Base-by-base conservation (phyloP, 1,140 invertebrate species). In the Odontomachus brunneus region DNA sequence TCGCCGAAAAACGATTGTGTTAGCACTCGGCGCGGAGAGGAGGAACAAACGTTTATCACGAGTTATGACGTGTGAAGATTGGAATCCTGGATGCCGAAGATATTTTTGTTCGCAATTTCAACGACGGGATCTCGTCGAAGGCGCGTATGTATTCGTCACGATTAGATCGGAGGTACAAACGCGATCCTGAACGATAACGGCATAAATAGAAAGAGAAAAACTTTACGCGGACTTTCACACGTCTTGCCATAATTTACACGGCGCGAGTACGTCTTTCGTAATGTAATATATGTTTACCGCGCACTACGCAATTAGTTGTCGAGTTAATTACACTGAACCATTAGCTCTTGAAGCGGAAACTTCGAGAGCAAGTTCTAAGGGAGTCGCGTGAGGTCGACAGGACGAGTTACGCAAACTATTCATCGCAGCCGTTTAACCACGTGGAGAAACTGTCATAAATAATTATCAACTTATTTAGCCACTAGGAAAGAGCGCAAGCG, bases 301-400 rank as follows among this genome's bases (percentile, higher is more conserved):
- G 51, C 53, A 55, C 51, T 69, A 66, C 53, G 51, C 53, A 78
- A 78, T 78, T 78, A 78, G 75, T 69, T 69, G 75, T 44, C 51
- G 33, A 44, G 75, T 78, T 78, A 76, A 76, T 76, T 76, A 76
- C 74, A 76, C 44, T 67, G 53, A 76, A 76, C 60, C 74, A 76
- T 78, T 65, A 69, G 49, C 65, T 78, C 51, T 78, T 78, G 75
- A 78, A 1, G 33, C 12, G 53, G 33, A 44, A 78, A 78, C 33
- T 69, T 78, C 22, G 33, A 19, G 51, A 44, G 29, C 11, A 78
- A 78, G 62, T 78, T 78, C 49, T 69, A 69, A 78, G 67, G 74
- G 75, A 78, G 75, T 67, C 74, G 51, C 73, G 38, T 38, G 63
- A 78, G 49, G 29, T 78, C 63, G 63, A 44, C 62, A 44, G 75